phyloP scores from a whole-genome alignment of 2,113 vertebrate genomes.

The Eonycteris spelaea region DNA sequence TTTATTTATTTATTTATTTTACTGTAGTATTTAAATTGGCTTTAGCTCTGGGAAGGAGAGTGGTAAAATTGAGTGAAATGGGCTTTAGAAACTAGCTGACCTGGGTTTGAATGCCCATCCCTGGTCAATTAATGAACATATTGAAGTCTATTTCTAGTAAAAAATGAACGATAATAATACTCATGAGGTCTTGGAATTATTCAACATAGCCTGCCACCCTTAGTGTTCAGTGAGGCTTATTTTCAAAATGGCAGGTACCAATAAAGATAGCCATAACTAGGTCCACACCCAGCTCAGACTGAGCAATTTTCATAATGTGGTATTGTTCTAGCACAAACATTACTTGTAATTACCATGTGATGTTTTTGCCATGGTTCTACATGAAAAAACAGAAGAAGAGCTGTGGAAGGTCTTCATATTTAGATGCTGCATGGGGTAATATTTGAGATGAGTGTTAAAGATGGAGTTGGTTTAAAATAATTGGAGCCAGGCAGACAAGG shows the following conservation, averaged over 20 bases:
- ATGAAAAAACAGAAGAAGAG: neutral
- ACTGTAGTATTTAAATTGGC: neutral
- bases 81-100: neutral
- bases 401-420: neutral
- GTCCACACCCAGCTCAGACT: neutral
- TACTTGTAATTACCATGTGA: neutral
- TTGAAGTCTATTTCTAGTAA: neutral
- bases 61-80: neutral
- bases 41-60: constrained; percentile 21
- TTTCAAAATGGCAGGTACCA: neutral
- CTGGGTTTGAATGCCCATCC: neutral
- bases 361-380: neutral
- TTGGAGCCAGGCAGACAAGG: neutral
- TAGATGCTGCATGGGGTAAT: neutral
- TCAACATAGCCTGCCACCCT: neutral
- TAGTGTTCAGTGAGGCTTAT: neutral
- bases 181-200: neutral
- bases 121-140: constrained; percentile 2
- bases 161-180: neutral
- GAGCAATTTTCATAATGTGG: neutral
- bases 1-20: no score
- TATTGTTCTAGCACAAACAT: neutral
- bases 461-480: neutral
- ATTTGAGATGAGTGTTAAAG: constrained; percentile 27
- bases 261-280: neutral